Evolutionary conservation across 2,888 invertebrate genomes (phyloP).

Genomic region (Petrophora chlorosata): DNA sequence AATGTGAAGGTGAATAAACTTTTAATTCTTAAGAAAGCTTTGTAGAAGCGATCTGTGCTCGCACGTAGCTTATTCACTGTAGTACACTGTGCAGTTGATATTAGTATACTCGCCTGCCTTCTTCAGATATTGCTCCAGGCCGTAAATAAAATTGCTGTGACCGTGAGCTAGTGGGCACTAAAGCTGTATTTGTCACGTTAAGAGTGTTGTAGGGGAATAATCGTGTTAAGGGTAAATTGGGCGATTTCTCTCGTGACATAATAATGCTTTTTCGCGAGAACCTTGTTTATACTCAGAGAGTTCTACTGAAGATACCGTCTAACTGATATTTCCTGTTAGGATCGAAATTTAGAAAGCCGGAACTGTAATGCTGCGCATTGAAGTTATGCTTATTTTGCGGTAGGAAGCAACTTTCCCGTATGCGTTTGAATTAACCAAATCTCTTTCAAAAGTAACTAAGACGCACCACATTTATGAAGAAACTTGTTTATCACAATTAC

Average conservation of each 20-base stretch:
- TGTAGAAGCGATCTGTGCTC: too few relatives aligned
- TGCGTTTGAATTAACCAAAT: too few relatives aligned
- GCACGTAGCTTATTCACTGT: constrained; percentile 6
- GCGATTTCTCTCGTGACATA: constrained; percentile 17
- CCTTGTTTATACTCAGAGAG: constrained; percentile 13
- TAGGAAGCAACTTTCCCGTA: too few relatives aligned
- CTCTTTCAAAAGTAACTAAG: constrained; percentile 22
- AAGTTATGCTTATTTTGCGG: too few relatives aligned
- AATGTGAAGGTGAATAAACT: too few relatives aligned
- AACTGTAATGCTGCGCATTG: too few relatives aligned
- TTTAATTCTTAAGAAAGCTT: too few relatives aligned
- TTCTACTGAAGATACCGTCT: too few relatives aligned
- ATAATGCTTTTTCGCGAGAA: constrained; percentile 9
- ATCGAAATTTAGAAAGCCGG: too few relatives aligned
- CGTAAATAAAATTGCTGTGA: constrained; percentile 76
- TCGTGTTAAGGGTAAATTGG: constrained; percentile 28
- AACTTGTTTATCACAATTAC: constrained; percentile 69
- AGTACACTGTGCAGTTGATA: constrained; percentile 48
- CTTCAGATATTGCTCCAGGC: constrained; percentile 74
- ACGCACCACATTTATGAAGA: constrained; percentile 46
- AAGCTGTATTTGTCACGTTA: constrained; percentile 43
- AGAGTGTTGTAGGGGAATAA: constrained; percentile 29
- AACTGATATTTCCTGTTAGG: too few relatives aligned
- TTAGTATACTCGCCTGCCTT: constrained; percentile 76
- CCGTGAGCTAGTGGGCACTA: constrained; percentile 44